phyloP scores from a whole-genome alignment of 2,888 invertebrate species.

The Adelognathus sp. region DNA sequence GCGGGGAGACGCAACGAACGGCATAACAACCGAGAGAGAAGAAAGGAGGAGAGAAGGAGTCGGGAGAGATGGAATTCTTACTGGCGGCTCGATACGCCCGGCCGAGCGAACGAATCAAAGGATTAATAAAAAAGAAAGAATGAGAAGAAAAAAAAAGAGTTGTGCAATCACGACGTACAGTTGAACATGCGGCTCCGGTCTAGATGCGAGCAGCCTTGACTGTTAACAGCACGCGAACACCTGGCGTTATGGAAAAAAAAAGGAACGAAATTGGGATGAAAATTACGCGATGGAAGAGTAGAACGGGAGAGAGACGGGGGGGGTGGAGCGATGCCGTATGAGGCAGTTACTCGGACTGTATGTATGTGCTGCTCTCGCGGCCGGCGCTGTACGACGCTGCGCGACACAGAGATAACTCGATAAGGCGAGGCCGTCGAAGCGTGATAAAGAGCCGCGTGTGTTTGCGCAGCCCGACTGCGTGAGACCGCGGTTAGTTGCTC shows the following conservation, averaged over 20 bases:
- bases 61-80: conserved; percentile 4
- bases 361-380: too few relatives aligned
- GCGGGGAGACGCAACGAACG: conserved; percentile 12
- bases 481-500: background rate
- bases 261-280: background rate
- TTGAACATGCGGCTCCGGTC: background rate
- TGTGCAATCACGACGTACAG: background rate
- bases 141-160: background rate
- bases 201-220: conserved; percentile 3
- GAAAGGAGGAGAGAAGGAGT: background rate
- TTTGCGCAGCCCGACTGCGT: background rate
- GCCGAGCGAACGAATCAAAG: background rate
- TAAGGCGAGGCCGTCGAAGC: conserved; percentile 63
- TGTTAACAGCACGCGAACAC: background rate
- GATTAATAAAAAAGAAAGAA: background rate
- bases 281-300: background rate
- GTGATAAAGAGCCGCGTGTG: conserved; percentile 62
- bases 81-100: conserved; percentile 29
- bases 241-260: background rate
- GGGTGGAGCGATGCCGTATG: background rate
- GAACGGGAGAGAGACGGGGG: background rate
- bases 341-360: background rate
- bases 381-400: conserved; percentile 1
- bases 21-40: background rate
- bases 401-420: conserved; percentile 64